phyloP scores from a whole-genome alignment of 2,888 invertebrate genomes.

The Drosophila kokeensis region DNA sequence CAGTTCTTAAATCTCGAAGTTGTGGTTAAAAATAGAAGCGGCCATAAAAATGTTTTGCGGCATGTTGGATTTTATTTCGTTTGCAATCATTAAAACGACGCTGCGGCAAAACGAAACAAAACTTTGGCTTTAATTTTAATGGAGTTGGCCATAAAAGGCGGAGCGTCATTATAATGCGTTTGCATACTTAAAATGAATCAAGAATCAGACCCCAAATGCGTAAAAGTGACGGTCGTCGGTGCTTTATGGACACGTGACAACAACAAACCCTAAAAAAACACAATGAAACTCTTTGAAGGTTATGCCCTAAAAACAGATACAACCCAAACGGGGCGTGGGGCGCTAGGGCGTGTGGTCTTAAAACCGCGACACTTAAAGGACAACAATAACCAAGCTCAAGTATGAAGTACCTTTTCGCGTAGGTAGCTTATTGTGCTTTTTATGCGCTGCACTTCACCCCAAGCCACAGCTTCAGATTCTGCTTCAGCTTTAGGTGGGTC shows the following conservation, averaged over 20 bases:
- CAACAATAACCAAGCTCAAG: slow-evolving; percentile 61
- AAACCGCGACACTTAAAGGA: slow-evolving; percentile 69
- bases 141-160: slow-evolving; percentile 71
- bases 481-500: slow-evolving; percentile 14
- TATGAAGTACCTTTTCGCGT: slow-evolving; percentile 64
- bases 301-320: slow-evolving; percentile 33
- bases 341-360: slow-evolving; percentile 26
- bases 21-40: slow-evolving; percentile 36
- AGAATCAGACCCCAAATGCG: slow-evolving; percentile 59
- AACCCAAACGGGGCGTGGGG: neutral
- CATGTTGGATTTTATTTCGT: slow-evolving; percentile 53
- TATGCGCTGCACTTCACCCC: slow-evolving; percentile 70
- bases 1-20: slow-evolving; percentile 26
- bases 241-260: slow-evolving; percentile 79
- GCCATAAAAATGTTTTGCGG: slow-evolving; percentile 43
- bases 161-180: slow-evolving; percentile 77
- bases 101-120: slow-evolving; percentile 56
- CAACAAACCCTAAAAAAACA: slow-evolving; percentile 58
- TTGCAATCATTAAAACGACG: slow-evolving; percentile 67
- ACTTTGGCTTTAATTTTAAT: slow-evolving; percentile 80
- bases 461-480: slow-evolving; percentile 7
- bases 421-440: slow-evolving; percentile 78
- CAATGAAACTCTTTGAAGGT: slow-evolving; percentile 76
- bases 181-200: slow-evolving; percentile 77
- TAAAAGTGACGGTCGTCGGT: slow-evolving; percentile 51